A percentile compares a stretch with the other conserved stretches of the same genome.
Conservation (phyloP, 2,888 invertebrate genomes). For the Cremastinae sp. region DNA sequence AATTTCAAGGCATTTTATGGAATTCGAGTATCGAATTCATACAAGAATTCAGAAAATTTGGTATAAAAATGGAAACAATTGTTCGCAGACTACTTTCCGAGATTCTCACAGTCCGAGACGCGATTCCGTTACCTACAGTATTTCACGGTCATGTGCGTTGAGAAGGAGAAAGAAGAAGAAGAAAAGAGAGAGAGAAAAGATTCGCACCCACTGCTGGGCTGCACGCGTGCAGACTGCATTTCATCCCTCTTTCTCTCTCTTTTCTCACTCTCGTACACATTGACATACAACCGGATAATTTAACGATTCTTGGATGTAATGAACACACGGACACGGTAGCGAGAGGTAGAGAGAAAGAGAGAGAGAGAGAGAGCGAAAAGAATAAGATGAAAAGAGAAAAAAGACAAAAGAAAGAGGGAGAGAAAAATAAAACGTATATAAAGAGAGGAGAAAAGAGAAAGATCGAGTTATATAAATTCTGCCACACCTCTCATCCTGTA, state of each 20-base stretch:
- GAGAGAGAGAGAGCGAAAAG: conserved; percentile 24
- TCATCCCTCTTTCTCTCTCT: conserved; percentile 49
- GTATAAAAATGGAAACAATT: conserved; percentile 13
- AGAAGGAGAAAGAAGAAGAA: too few species aligned
- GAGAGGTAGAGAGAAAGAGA: conserved; percentile 31
- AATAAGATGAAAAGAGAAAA: too few species aligned
- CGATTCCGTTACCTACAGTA: conserved; percentile 59
- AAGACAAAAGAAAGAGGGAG: conserved; percentile 37
- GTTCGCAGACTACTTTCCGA: conserved; percentile 19
- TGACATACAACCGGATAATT: conserved; percentile 60
- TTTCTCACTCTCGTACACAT: conserved; percentile 40
- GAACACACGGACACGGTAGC: conserved; percentile 33
- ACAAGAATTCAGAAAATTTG: too few species aligned
- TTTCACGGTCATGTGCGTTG: conserved; percentile 61
- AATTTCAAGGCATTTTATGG: too few species aligned
- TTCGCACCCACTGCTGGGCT: conserved; percentile 56
- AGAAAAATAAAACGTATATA: too few species aligned
- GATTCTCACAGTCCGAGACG: conserved; percentile 46
- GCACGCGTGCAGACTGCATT: conserved; percentile 47
- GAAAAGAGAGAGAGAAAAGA: conserved; percentile 61
- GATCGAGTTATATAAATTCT: conserved; percentile 44
- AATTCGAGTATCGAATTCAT: too few species aligned
- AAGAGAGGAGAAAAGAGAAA: conserved; percentile 37
- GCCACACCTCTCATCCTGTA: conserved; percentile 48
- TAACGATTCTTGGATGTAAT: conserved; percentile 56